phyloP scores from a whole-genome alignment of 2,113 vertebrate species.

The Pseudorhombus dupliciocellatus region DNA sequence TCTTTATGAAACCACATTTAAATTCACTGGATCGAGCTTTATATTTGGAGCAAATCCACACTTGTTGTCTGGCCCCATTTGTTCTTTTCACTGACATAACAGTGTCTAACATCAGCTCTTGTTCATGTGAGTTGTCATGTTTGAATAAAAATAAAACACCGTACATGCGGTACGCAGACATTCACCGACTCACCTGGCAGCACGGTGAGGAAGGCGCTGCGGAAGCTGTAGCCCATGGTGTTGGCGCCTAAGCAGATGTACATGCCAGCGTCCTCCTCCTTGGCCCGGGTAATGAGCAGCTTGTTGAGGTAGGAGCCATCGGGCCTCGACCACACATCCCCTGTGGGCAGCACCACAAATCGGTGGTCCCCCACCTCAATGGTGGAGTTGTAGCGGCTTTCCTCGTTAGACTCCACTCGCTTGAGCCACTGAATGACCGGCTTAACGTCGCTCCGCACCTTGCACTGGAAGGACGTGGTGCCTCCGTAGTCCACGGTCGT shows the following conservation, averaged over 20 bases:
- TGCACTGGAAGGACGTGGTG: slow-evolving; percentile 97
- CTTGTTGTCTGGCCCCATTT: background rate
- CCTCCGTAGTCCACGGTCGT: slow-evolving; percentile 96
- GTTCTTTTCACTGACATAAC: background rate
- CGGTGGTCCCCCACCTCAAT: slow-evolving; percentile 94
- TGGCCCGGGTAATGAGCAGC: slow-evolving; percentile 94
- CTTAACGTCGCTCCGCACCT: slow-evolving; percentile 97
- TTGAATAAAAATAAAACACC: background rate
- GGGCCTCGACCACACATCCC: slow-evolving; percentile 96
- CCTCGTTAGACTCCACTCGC: slow-evolving; percentile 89
- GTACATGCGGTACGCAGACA: background rate
- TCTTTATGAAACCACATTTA: too few species aligned
- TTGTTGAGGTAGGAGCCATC: slow-evolving; percentile 99
- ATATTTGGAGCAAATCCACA: too few species aligned
- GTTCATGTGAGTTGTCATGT: background rate
- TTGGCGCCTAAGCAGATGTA: slow-evolving; percentile 98
- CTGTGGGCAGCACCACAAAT: slow-evolving; percentile 94
- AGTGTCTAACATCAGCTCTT: background rate
- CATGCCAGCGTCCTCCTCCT: slow-evolving; percentile 96
- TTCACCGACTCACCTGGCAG: slow-evolving; percentile 85
- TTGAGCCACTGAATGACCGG: slow-evolving; percentile 99
- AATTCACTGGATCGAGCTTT: too few species aligned
- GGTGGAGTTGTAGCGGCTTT: slow-evolving; percentile 96
- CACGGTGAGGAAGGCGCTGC: slow-evolving; percentile 95
- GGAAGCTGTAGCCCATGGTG: slow-evolving; percentile 99